A percentile compares a stretch with the other conserved stretches of the same genome.
Evolutionary conservation across 2,888 invertebrate species (phyloP).

Genomic region (Resseliella maxima): DNA sequence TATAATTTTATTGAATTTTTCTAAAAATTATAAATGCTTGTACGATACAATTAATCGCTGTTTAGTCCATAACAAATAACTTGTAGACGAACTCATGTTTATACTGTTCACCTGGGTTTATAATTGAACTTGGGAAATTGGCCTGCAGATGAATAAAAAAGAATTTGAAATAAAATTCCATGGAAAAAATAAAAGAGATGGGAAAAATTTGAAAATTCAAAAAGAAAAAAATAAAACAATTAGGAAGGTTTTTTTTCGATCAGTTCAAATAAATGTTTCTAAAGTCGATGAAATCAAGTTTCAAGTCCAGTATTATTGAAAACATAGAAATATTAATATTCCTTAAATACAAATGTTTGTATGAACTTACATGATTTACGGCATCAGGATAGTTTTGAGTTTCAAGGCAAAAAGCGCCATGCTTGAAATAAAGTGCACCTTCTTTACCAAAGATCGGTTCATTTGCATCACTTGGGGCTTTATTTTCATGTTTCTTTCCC

Average conservation of each 20-base stretch:
- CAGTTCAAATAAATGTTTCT: slow-evolving; percentile 9
- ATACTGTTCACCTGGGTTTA: slow-evolving; percentile 80
- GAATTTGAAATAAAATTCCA: background rate
- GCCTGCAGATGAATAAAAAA: slow-evolving; percentile 69
- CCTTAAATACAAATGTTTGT: no score
- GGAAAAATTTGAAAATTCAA: background rate
- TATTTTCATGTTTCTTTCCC: slow-evolving; percentile 61
- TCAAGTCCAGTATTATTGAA: no score
- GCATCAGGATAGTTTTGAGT: slow-evolving; percentile 95
- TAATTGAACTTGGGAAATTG: slow-evolving; percentile 79
- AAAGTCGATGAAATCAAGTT: background rate
- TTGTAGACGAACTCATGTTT: slow-evolving; percentile 79
- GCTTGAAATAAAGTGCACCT: slow-evolving; percentile 76
- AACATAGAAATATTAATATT: no score
- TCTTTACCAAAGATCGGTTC: slow-evolving; percentile 75
- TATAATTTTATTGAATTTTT: no score
- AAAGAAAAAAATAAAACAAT: no score
- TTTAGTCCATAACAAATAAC: background rate
- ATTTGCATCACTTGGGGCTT: slow-evolving; percentile 57
- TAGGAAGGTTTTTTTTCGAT: slow-evolving; percentile 48
- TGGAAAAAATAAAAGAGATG: background rate
- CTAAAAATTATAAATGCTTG: no score
- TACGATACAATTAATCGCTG: background rate
- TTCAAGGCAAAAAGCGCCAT: slow-evolving; percentile 88
- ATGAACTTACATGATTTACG: slow-evolving; percentile 77